phyloP scores from a whole-genome alignment of 2,113 vertebrate genomes.

The Xerus inauris region DNA sequence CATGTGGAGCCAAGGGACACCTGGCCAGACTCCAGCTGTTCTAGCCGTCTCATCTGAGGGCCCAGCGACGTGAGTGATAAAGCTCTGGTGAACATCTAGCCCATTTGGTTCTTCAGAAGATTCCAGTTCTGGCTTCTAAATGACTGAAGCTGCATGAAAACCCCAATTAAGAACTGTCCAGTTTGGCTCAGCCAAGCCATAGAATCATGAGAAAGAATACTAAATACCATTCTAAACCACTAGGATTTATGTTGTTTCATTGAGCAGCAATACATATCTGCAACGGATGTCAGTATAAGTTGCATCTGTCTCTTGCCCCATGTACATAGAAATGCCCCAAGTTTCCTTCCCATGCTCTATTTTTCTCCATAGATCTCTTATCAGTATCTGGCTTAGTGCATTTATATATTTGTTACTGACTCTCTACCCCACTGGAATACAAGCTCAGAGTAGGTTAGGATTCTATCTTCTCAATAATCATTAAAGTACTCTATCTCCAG shows the following conservation, averaged over 20 bases:
- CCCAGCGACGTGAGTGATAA: accelerated
- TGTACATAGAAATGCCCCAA: no score
- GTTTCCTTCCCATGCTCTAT: background rate
- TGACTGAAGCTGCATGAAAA: background rate
- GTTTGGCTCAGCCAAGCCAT: background rate
- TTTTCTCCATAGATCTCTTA: background rate
- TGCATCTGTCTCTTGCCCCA: background rate
- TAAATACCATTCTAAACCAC: background rate
- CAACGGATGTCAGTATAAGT: background rate
- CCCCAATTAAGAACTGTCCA: background rate
- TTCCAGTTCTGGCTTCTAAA: background rate
- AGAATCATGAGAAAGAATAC: background rate
- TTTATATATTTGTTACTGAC: background rate
- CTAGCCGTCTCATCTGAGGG: background rate
- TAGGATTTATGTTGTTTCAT: background rate
- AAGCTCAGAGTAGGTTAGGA: background rate
- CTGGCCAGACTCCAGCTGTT: background rate
- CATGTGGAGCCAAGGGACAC: background rate
- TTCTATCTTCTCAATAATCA: background rate
- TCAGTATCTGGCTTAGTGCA: background rate
- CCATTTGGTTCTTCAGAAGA: background rate
- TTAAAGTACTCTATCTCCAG: no score
- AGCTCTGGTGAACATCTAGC: background rate
- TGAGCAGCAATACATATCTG: background rate
- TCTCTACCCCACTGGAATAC: background rate